Evolutionary conservation across 2,797 vertebrate species (phyloP).

Genomic region (Cossypha heuglini): DNA sequence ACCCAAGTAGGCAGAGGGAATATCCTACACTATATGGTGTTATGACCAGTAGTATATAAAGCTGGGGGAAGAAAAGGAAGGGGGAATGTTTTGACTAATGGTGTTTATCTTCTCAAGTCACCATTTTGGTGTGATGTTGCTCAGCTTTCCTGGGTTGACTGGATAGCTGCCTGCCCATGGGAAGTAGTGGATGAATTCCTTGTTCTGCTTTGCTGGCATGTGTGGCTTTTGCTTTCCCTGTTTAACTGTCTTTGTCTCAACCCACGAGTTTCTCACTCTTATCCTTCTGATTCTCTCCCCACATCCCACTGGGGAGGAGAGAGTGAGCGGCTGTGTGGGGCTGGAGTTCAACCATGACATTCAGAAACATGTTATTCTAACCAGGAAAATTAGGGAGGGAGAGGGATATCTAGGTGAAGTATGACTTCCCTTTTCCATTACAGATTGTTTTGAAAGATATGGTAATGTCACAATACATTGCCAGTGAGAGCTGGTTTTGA

Average conservation of each 20-base stretch:
- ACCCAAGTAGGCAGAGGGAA: neutral
- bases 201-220: neutral
- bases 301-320: fast-evolving
- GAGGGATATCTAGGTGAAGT: neutral
- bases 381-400: neutral
- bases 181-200: neutral
- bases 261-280: neutral
- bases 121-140: fast-evolving
- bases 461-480: neutral
- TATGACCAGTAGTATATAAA: too few relatives aligned
- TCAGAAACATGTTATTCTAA: neutral
- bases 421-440: neutral
- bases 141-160: neutral
- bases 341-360: neutral
- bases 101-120: neutral
- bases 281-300: neutral
- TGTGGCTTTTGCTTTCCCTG: neutral
- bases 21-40: fast-evolving
- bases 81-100: neutral
- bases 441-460: neutral
- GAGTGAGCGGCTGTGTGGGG: fast-evolving
- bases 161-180: neutral
- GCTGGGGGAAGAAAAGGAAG: neutral
- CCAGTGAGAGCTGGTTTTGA: neutral
- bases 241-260: neutral